Conservation (phyloP, 2,888 invertebrate species). For the Octonoba sinensis region DNA sequence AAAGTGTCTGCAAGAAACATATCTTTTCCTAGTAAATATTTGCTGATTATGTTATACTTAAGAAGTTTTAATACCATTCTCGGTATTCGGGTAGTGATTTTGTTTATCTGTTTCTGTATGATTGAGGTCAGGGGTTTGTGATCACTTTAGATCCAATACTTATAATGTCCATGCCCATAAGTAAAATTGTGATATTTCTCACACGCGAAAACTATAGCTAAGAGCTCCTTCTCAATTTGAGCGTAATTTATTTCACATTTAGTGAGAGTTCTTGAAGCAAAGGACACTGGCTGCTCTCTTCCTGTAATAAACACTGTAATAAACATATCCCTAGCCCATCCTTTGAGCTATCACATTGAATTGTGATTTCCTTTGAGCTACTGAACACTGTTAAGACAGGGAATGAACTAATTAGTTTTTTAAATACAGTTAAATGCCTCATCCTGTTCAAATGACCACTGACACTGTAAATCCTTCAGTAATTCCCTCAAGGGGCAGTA, state of each 20-base stretch:
- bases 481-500: not conserved
- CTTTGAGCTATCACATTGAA: slow-evolving; percentile 34
- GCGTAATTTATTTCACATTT: slow-evolving; percentile 3
- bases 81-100: slow-evolving; percentile 5
- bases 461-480: too few species aligned
- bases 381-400: not conserved
- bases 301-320: too few species aligned
- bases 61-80: slow-evolving; percentile 21
- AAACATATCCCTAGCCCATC: slow-evolving; percentile 19
- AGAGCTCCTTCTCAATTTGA: slow-evolving; percentile 26
- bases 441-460: too few species aligned
- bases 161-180: not conserved
- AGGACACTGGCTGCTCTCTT: slow-evolving; percentile 7
- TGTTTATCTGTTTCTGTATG: slow-evolving; percentile 5
- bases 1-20: slow-evolving; percentile 27
- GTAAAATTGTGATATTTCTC: slow-evolving; percentile 18
- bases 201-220: not conserved
- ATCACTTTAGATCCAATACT: slow-evolving; percentile 5
- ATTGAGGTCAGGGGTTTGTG: too few species aligned
- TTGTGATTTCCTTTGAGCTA: not conserved
- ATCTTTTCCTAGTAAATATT: slow-evolving; percentile 14
- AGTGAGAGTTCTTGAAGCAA: slow-evolving; percentile 15
- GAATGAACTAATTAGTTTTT: not conserved
- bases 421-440: too few species aligned
- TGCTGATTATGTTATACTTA: too few species aligned